Conservation (phyloP, 2,888 invertebrate genomes). For the Bibio marci region DNA sequence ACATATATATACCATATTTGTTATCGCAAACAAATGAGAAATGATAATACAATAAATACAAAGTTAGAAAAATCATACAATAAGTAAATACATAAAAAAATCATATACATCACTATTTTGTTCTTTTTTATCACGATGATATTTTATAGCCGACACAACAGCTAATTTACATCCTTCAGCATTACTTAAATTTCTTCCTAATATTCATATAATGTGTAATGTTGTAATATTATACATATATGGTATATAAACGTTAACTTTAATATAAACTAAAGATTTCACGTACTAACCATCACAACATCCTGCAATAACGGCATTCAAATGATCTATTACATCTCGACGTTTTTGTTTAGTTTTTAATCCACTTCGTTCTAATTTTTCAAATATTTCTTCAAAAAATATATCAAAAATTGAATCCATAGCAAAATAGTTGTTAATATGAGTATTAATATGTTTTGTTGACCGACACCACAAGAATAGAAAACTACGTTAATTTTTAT, state of each 20-base stretch:
- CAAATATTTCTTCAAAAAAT: slow-evolving; percentile 61
- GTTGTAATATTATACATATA: too few species aligned
- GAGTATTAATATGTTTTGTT: not conserved
- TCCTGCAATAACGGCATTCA: slow-evolving; percentile 60
- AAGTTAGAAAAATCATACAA: not conserved
- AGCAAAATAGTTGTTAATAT: too few species aligned
- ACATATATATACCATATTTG: slow-evolving; percentile 6
- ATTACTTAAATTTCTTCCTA: slow-evolving; percentile 24
- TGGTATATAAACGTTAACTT: too few species aligned
- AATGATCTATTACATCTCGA: slow-evolving; percentile 54
- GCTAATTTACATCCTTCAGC: slow-evolving; percentile 26
- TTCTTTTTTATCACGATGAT: slow-evolving; percentile 22
- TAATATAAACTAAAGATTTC: too few species aligned
- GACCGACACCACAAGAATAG: not conserved
- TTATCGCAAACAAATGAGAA: not conserved
- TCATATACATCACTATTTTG: slow-evolving; percentile 22
- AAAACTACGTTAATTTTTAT: too few species aligned
- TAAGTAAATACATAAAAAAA: not conserved
- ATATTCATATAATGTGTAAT: too few species aligned
- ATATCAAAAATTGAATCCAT: slow-evolving; percentile 69
- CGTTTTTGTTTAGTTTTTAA: slow-evolving; percentile 55
- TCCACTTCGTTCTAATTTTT: slow-evolving; percentile 50
- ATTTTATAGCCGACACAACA: slow-evolving; percentile 24
- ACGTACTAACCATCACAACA: slow-evolving; percentile 31
- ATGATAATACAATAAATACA: not conserved